These are phyloP conservation scores for Schrankia costaestrigalis DNA, from an alignment of 2,888 invertebrate species.

Conservation along the genomic window DNA sequence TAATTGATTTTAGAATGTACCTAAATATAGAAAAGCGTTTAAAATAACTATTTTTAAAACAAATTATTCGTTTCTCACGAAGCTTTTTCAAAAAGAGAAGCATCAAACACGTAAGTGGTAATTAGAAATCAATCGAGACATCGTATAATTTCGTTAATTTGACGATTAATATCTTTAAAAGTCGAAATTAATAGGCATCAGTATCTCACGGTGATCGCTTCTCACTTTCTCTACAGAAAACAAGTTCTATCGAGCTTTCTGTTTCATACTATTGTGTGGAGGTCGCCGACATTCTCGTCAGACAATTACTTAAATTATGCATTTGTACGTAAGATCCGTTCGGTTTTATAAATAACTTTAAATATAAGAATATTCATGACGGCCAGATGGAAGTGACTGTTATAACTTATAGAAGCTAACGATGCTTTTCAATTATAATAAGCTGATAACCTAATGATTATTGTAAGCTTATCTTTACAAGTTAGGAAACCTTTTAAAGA, in stretches of 20 bases:
- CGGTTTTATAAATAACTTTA: constrained; percentile 6
- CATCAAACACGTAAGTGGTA: not conserved
- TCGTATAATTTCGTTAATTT: not conserved
- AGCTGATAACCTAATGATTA: no score
- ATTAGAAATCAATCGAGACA: not conserved
- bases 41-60: no score
- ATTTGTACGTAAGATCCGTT: constrained; percentile 13
- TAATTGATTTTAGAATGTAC: no score
- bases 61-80: no score
- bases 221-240: constrained; percentile 25
- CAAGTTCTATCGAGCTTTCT: constrained; percentile 30
- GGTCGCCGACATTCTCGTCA: constrained; percentile 25
- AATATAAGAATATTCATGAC: not conserved
- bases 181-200: constrained; percentile 13
- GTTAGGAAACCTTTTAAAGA: no score
- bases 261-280: constrained; percentile 30
- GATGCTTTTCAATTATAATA: no score
- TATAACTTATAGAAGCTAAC: no score
- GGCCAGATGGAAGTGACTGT: no score
- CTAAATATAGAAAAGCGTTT: no score
- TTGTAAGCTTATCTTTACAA: no score
- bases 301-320: constrained; percentile 28
- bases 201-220: constrained; percentile 24
- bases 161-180: not conserved
- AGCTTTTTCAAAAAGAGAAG: not conserved